phyloP scores from a whole-genome alignment of 2,797 vertebrate species.

The Myripristis murdjan region DNA sequence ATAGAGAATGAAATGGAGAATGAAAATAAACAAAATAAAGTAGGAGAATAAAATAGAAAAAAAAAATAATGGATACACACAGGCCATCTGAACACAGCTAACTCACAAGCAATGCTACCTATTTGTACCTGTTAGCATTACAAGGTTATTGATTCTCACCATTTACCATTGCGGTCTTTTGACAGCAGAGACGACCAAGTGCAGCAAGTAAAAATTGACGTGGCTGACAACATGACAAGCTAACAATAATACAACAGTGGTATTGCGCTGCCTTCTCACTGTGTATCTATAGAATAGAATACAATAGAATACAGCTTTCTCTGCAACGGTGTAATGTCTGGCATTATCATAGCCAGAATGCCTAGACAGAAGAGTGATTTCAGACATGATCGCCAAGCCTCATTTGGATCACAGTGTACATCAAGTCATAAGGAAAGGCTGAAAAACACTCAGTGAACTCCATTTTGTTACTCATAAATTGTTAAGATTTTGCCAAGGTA shows the following conservation, averaged over 20 bases:
- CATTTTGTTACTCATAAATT: slow-evolving; percentile 76
- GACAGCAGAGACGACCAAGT: slow-evolving; percentile 57
- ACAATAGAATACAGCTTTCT: slow-evolving; percentile 28
- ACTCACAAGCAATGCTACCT: slow-evolving; percentile 40
- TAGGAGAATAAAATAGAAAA: no score
- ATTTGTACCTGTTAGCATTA: slow-evolving; percentile 57
- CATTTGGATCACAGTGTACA: slow-evolving; percentile 43
- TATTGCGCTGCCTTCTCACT: slow-evolving; percentile 45
- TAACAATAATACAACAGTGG: slow-evolving; percentile 57
- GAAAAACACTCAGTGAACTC: slow-evolving; percentile 27
- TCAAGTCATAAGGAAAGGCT: slow-evolving; percentile 41
- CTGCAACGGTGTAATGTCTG: slow-evolving; percentile 14
- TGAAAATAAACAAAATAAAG: no score
- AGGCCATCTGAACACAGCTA: slow-evolving; percentile 54
- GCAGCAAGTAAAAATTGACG: slow-evolving; percentile 61
- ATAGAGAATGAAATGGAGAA: slow-evolving; percentile 40
- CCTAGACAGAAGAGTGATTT: slow-evolving; percentile 13
- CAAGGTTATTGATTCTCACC: slow-evolving; percentile 67
- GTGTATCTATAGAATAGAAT: slow-evolving; percentile 35
- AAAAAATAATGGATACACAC: slow-evolving; percentile 55
- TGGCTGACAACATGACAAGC: slow-evolving; percentile 60
- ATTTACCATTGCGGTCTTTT: slow-evolving; percentile 57
- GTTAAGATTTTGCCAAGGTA: slow-evolving; percentile 61
- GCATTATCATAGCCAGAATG: slow-evolving; percentile 39
- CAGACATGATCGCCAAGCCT: slow-evolving; percentile 40